phyloP scores from a whole-genome alignment of 2,888 invertebrate species.

The Drosophila anceps region DNA sequence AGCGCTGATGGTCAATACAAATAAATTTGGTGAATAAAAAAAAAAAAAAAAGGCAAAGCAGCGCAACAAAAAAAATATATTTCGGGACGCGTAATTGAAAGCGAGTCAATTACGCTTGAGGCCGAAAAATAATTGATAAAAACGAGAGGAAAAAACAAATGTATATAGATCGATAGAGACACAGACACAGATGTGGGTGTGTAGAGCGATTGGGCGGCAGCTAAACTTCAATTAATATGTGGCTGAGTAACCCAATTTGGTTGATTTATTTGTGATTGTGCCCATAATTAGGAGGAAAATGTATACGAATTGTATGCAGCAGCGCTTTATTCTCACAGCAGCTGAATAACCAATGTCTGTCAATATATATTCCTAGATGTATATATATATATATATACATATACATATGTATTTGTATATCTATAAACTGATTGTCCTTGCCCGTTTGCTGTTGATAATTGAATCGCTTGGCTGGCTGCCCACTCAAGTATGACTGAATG shows the following conservation, averaged over 20 bases:
- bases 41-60: constrained; percentile 1
- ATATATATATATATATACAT: background rate
- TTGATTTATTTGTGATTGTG: constrained; percentile 49
- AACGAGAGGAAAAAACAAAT: background rate
- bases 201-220: background rate
- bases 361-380: background rate
- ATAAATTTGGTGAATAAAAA: background rate
- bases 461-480: constrained; percentile 35
- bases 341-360: constrained; percentile 34
- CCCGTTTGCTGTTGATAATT: constrained; percentile 18
- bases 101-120: constrained; percentile 23
- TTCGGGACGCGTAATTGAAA: background rate
- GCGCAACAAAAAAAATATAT: constrained; percentile 2
- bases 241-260: constrained; percentile 40
- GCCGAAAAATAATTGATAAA: constrained; percentile 3
- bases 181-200: background rate
- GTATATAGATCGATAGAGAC: background rate
- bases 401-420: background rate
- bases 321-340: too few species aligned
- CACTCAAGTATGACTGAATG: constrained; percentile 17
- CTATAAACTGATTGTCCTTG: background rate
- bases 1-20: background rate
- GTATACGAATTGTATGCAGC: background rate
- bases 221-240: constrained; percentile 49
- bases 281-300: constrained; percentile 49